Evolutionary conservation across 1,140 invertebrate genomes (phyloP).

Genomic region (Sycophaga agraensis): DNA sequence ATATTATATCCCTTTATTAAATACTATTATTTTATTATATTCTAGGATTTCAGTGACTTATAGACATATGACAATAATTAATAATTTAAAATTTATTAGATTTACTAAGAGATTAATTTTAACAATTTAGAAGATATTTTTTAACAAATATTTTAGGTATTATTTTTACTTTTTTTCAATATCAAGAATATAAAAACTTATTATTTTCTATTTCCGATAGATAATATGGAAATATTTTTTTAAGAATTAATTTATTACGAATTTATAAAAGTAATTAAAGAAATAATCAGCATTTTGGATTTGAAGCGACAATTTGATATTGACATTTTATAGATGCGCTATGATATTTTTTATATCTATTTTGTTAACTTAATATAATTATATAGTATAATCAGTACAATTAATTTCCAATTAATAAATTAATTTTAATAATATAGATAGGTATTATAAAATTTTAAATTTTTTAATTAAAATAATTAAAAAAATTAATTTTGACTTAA

Average conservation of each 20-base stretch:
- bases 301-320: constrained; percentile 72
- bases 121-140: too few species aligned
- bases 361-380: background rate
- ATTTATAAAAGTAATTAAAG: constrained; percentile 60
- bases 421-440: background rate
- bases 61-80: background rate
- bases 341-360: constrained; percentile 70
- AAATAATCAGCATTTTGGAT: constrained; percentile 65
- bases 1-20: background rate
- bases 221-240: constrained; percentile 61
- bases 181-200: constrained; percentile 54
- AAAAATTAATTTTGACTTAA: too few species aligned
- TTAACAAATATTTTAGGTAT: background rate
- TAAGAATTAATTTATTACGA: constrained; percentile 61
- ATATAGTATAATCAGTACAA: too few species aligned
- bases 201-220: constrained; percentile 63
- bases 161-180: background rate
- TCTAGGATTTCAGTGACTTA: background rate
- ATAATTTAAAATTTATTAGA: background rate
- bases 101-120: background rate
- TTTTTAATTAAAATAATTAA: too few species aligned
- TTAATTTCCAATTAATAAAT: background rate
- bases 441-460: too few species aligned
- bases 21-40: background rate
- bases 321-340: constrained; percentile 77